Percentiles rank a stretch among this genome's conserved stretches.
Conservation (phyloP, 2,888 invertebrate genomes). For the Kryphioiulus occultus region DNA sequence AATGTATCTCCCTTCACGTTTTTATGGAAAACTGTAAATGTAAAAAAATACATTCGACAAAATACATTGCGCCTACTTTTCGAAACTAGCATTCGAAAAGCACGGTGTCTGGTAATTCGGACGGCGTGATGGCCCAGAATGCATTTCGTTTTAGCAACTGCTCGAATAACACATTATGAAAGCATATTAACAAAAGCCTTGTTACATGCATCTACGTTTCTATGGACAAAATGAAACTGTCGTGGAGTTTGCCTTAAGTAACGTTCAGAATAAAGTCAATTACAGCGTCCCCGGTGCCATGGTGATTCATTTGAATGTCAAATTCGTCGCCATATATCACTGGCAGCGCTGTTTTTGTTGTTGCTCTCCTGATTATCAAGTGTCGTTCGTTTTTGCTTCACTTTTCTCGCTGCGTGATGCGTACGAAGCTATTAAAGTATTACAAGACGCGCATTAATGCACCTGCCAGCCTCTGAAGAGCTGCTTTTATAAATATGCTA, state of each 20-base stretch:
- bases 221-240: background rate
- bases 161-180: no score
- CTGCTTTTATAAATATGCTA: slow-evolving; percentile 19
- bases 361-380: slow-evolving; percentile 15
- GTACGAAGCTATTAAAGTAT: background rate
- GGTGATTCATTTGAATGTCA: slow-evolving; percentile 12
- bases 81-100: no score
- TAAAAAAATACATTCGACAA: no score
- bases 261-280: background rate
- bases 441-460: slow-evolving; percentile 11
- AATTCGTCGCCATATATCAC: background rate
- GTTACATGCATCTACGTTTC: no score
- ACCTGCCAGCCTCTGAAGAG: slow-evolving; percentile 12
- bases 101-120: no score
- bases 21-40: no score
- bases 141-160: no score
- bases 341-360: background rate
- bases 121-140: no score
- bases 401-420: background rate
- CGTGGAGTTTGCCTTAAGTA: background rate
- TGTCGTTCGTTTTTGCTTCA: background rate
- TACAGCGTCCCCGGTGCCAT: background rate
- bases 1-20: no score
- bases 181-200: no score
- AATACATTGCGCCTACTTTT: no score